A percentile compares a stretch with the other conserved stretches of the same genome.
Evolutionary conservation across 2,113 vertebrate genomes (phyloP).

Genomic region (Corythoichthys intestinalis): DNA sequence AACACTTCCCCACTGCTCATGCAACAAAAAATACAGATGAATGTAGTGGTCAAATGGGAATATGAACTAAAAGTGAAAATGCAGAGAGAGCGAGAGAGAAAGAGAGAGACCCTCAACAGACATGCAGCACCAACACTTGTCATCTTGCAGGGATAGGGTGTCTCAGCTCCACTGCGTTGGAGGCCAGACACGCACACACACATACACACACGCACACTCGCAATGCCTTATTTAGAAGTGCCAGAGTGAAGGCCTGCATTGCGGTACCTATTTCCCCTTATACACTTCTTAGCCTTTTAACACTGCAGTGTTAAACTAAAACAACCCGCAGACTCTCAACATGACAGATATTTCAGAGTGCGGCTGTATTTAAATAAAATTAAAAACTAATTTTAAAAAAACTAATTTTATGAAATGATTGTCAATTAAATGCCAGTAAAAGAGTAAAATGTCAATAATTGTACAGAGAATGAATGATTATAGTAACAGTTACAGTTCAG

Average conservation of each 20-base stretch:
- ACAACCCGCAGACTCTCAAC: neutral
- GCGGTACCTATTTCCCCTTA: conserved; percentile 46
- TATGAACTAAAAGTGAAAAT: neutral
- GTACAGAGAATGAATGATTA: neutral
- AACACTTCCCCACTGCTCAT: conserved; percentile 9
- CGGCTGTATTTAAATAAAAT: neutral
- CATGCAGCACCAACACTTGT: conserved; percentile 33
- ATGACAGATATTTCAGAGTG: neutral
- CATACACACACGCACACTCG: conserved; percentile 28
- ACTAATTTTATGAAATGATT: neutral
- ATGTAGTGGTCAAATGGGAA: conserved; percentile 16
- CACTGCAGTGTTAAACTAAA: conserved; percentile 42
- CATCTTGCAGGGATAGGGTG: conserved; percentile 52
- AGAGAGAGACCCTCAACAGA: conserved; percentile 24
- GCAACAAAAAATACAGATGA: conserved; percentile 19
- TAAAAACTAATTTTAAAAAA: too few species aligned
- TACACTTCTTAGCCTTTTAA: conserved; percentile 47
- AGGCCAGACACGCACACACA: conserved; percentile 27
- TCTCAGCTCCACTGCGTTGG: conserved; percentile 35
- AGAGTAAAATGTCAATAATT: conserved; percentile 8
- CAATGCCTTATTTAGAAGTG: conserved; percentile 62
- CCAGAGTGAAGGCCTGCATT: conserved; percentile 55
- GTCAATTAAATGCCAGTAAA: neutral
- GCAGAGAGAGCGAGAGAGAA: neutral
- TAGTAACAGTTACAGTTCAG: conserved; percentile 9